Percentiles rank a stretch among this genome's conserved stretches.
These are phyloP conservation scores for Crocuta crocuta DNA, from an alignment of 2,113 vertebrate species.

Conservation along the genomic window DNA sequence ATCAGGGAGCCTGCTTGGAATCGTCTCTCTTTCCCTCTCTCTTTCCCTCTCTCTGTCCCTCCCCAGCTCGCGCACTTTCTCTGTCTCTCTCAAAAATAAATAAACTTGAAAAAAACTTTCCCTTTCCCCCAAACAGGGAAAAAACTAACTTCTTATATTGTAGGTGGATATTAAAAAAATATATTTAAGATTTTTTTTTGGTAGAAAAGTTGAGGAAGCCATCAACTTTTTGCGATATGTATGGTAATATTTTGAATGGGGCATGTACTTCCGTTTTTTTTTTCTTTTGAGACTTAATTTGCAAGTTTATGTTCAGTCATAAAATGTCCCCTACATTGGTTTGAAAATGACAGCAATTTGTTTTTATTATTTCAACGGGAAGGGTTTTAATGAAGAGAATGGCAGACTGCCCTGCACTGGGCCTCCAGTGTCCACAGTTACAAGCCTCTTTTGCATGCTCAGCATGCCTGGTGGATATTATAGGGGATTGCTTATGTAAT, in stretches of 20 bases:
- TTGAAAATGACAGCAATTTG: conserved; percentile 86
- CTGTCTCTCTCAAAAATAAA: too few relatives aligned
- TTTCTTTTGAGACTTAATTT: conserved; percentile 80
- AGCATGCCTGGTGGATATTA: conserved; percentile 91
- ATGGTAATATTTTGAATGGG: conserved; percentile 63
- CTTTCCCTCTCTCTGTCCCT: too few relatives aligned
- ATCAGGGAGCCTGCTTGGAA: too few relatives aligned
- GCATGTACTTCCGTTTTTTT: conserved; percentile 39
- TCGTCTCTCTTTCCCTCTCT: too few relatives aligned
- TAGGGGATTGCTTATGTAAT: conserved; percentile 87
- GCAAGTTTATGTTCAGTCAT: conserved; percentile 80
- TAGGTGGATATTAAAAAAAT: conserved; percentile 49
- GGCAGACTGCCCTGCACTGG: conserved; percentile 86
- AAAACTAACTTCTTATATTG: neutral
- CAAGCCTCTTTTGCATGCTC: conserved; percentile 93
- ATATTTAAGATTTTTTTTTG: conserved; percentile 59
- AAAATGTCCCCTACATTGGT: conserved; percentile 79
- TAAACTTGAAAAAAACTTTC: neutral
- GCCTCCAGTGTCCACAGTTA: conserved; percentile 88
- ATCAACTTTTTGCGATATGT: conserved; percentile 72
- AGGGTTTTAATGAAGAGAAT: conserved; percentile 91
- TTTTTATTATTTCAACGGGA: conserved; percentile 81
- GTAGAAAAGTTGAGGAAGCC: conserved; percentile 63
- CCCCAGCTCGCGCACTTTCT: too few relatives aligned
- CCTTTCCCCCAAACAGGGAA: too few relatives aligned